These are phyloP conservation scores for Nothoprocta pentlandii DNA, from an alignment of 2,113 vertebrate species.

Conservation along the genomic window DNA sequence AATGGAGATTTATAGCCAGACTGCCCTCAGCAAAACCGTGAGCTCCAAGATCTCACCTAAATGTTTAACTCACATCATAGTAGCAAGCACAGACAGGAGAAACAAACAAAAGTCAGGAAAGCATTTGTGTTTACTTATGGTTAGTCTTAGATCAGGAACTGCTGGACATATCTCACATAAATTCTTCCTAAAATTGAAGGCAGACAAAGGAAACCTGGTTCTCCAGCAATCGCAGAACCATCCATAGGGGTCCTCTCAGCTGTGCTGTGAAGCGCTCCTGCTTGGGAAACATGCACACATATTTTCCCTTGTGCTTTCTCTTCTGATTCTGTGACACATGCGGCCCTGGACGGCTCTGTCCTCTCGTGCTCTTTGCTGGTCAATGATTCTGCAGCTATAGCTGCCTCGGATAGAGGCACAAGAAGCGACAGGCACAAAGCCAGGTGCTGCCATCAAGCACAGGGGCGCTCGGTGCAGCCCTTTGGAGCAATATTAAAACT, in stretches of 20 bases:
- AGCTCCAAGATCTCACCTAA: neutral
- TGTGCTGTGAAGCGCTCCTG: accelerated
- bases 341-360: neutral
- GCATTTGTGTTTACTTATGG: neutral
- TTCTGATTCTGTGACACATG: neutral
- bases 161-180: neutral
- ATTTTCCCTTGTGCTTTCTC: neutral
- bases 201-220: neutral
- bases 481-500: neutral
- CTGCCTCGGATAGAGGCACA: neutral
- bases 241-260: neutral
- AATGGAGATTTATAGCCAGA: neutral
- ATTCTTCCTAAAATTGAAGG: neutral
- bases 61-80: neutral
- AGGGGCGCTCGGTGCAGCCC: accelerated
- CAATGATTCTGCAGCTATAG: neutral
- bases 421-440: neutral
- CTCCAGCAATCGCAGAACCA: neutral
- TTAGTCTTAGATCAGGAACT: constrained; percentile 17
- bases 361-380: neutral
- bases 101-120: constrained; percentile 40
- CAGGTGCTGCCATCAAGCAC: neutral
- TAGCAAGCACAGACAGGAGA: constrained; percentile 18
- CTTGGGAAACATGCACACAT: neutral
- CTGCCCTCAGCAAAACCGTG: neutral